Percentiles rank a stretch among this genome's conserved stretches.
Evolutionary conservation across 2,113 vertebrate genomes (phyloP).

Genomic region (Saccopteryx bilineata): DNA sequence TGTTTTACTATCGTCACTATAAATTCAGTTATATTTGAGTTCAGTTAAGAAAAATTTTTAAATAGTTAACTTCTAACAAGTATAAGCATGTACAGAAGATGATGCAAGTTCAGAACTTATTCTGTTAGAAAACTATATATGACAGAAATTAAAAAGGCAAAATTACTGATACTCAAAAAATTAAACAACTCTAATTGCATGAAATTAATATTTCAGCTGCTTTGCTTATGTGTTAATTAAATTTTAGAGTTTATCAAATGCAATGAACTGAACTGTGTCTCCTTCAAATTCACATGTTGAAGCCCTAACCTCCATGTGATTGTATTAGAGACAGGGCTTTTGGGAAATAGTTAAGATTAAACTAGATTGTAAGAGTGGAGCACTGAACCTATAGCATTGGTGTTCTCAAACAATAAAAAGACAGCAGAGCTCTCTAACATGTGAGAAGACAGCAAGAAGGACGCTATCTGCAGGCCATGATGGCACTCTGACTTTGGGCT

Average conservation of each 20-base stretch:
- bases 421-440: accelerated
- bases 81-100: neutral
- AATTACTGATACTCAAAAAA: neutral
- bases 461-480: no score
- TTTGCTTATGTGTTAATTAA: neutral
- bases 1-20: neutral
- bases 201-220: neutral
- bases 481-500: neutral
- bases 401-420: neutral
- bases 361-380: neutral
- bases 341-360: neutral
- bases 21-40: slow-evolving; percentile 2
- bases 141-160: neutral
- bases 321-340: neutral
- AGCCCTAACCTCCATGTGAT: neutral
- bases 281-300: neutral
- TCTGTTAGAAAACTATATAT: neutral
- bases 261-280: neutral
- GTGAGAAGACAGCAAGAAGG: neutral
- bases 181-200: slow-evolving; percentile 28
- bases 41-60: neutral
- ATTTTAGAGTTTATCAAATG: neutral
- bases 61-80: neutral
- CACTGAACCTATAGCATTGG: neutral
- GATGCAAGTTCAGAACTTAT: neutral